These are phyloP conservation scores for Apis laboriosa DNA, from an alignment of 1,140 invertebrate genomes.

Conservation along the genomic window DNA sequence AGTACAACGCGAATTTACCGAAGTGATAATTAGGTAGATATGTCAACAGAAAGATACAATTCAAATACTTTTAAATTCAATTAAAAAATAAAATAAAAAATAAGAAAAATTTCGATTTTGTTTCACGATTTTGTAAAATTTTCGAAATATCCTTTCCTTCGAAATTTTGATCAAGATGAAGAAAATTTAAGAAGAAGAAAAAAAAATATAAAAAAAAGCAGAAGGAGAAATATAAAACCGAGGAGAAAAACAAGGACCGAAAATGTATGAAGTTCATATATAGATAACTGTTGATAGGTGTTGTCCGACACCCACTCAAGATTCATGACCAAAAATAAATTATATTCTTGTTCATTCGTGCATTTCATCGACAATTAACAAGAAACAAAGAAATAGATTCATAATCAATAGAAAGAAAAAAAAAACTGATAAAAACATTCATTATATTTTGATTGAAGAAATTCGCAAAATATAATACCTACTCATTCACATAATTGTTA, in stretches of 20 bases:
- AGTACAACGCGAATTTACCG: constrained; percentile 15
- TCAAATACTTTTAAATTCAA: constrained; percentile 52
- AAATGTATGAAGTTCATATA: not conserved
- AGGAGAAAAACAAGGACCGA: not conserved
- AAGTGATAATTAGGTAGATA: constrained; percentile 61
- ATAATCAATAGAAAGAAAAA: no score
- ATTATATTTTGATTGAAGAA: no score
- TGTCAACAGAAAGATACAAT: constrained; percentile 1
- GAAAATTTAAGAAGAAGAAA: no score
- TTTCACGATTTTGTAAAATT: not conserved
- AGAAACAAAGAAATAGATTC: no score
- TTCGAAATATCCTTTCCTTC: no score
- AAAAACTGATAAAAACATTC: not conserved
- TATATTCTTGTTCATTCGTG: not conserved
- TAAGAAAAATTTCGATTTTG: constrained; percentile 70
- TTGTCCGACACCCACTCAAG: constrained; percentile 29
- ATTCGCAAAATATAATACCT: no score
- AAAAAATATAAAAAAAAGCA: not conserved
- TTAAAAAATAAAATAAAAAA: constrained; percentile 45
- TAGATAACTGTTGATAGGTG: not conserved
- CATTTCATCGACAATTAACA: not conserved
- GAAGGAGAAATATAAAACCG: no score
- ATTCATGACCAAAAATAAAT: constrained; percentile 7
- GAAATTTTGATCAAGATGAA: no score
- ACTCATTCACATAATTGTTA: not conserved